Evolutionary conservation across 2,797 vertebrate genomes (phyloP), one percentile per base, ranked within the genome.

Genomic region (Gallinago stenura): DNA sequence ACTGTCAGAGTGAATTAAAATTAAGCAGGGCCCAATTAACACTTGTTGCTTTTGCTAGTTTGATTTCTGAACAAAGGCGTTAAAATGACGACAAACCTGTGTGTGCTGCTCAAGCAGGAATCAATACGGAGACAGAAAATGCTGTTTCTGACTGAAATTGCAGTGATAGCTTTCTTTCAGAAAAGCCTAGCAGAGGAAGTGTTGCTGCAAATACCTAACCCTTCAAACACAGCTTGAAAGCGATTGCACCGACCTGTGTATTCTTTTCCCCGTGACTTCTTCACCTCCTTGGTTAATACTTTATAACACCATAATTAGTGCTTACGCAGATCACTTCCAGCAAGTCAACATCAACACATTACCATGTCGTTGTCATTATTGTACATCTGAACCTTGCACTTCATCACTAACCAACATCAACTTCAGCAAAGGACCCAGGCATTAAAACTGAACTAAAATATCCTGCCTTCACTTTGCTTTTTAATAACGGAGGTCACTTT

Each of bases 1-100:
- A 92, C 58, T 78, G 35, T 53, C 54, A 33, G 39, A 89, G 77
- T 51, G 92, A 89, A 89, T 87, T 82, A 93, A 91, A 95, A 93
- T 77, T 92, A 94, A 93, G 76, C 0, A 2, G 24, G 22, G 22
- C 26, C 54, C 16, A 90, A 94, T 94, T 90, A 90, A 89, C 62
- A 69, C 66, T 72, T 91, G 58, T 53, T 93, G 80, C 46, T 95
- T 94, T 90, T 90, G 46, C 35, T 61, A 16, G 62, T 86, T 94
- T 82, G 6, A 66, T 84, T 92, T 84, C 80, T 77, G 87, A 73
- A 72, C 39, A 84, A 82, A 79, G 0, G 1, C 3, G 0, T 39
- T 64, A 60, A 72, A 93, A 81, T 31, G 18, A 86, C 69, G 46
- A 82, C 77, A 94, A 91, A 88, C 12, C 30, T 64, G 66, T 61